A percentile compares a stretch with the other conserved stretches of the same genome.
Evolutionary conservation across 2,888 invertebrate genomes (phyloP).

Genomic region (Sesia bembeciformis): DNA sequence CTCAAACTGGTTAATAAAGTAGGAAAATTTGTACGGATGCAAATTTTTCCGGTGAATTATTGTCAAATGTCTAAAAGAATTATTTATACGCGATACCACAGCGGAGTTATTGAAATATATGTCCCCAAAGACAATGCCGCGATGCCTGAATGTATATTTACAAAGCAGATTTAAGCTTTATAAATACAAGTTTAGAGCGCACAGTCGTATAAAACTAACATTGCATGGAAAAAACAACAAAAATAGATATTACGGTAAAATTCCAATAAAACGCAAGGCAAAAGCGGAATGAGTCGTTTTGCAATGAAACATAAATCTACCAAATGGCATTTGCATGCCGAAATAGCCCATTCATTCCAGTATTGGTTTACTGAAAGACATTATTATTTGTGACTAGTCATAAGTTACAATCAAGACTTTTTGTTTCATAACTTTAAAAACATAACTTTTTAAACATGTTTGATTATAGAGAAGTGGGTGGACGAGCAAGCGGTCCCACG

Average conservation of each 20-base stretch:
- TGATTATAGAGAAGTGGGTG: too few relatives aligned
- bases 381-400: slow-evolving; percentile 9
- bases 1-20: slow-evolving; percentile 24
- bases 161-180: slow-evolving; percentile 31
- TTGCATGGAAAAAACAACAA: slow-evolving; percentile 38
- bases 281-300: slow-evolving; percentile 57
- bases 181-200: slow-evolving; percentile 20
- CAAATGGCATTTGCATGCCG: slow-evolving; percentile 51
- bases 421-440: background rate
- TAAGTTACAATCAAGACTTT: background rate
- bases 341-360: slow-evolving; percentile 14
- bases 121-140: slow-evolving; percentile 56
- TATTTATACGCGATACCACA: slow-evolving; percentile 59
- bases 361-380: slow-evolving; percentile 24
- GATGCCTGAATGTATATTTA: slow-evolving; percentile 20
- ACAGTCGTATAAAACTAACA: slow-evolving; percentile 18
- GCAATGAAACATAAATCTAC: slow-evolving; percentile 54
- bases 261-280: slow-evolving; percentile 53
- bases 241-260: slow-evolving; percentile 49
- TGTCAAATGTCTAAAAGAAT: slow-evolving; percentile 59
- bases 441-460: too few relatives aligned
- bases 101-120: slow-evolving; percentile 67
- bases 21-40: slow-evolving; percentile 34
- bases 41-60: slow-evolving; percentile 58
- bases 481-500: too few relatives aligned